Percentiles rank a stretch among this genome's conserved stretches.
Evolutionary conservation across 2,888 invertebrate species (phyloP).

Genomic region (Rhyacophila evoluta): DNA sequence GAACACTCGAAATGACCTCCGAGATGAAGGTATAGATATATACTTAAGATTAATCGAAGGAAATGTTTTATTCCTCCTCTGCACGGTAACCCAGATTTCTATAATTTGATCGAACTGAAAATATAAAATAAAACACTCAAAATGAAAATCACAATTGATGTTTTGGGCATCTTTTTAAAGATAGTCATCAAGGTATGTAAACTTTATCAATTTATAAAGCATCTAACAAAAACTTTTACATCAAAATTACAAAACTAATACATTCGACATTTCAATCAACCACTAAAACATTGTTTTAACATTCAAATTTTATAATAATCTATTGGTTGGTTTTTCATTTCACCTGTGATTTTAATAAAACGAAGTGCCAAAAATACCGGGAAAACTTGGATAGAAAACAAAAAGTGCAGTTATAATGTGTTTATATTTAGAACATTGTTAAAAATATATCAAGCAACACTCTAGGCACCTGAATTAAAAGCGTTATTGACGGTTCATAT

Average conservation of each 20-base stretch:
- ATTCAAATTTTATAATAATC: too few species aligned
- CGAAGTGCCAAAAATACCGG: not conserved
- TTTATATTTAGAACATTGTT: constrained; percentile 3
- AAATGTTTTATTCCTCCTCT: constrained; percentile 23
- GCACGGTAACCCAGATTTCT: not conserved
- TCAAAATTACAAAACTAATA: not conserved
- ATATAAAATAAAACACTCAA: constrained; percentile 57
- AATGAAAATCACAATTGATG: constrained; percentile 70
- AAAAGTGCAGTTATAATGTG: not conserved
- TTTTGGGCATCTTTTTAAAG: constrained; percentile 69
- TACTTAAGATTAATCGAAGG: not conserved
- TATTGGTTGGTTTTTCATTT: not conserved
- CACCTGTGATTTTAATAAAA: not conserved
- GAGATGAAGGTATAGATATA: constrained; percentile 16
- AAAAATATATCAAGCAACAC: not conserved
- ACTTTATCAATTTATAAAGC: not conserved
- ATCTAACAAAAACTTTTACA: not conserved
- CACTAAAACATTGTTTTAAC: not conserved
- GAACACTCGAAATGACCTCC: not conserved
- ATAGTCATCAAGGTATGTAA: constrained; percentile 67
- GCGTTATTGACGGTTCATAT: not conserved
- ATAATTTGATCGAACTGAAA: constrained; percentile 11
- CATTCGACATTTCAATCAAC: not conserved
- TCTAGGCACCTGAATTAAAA: not conserved
- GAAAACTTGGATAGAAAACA: not conserved